Evolutionary conservation across 2,888 invertebrate species (phyloP).

Genomic region (Yponomeuta plumbellus): DNA sequence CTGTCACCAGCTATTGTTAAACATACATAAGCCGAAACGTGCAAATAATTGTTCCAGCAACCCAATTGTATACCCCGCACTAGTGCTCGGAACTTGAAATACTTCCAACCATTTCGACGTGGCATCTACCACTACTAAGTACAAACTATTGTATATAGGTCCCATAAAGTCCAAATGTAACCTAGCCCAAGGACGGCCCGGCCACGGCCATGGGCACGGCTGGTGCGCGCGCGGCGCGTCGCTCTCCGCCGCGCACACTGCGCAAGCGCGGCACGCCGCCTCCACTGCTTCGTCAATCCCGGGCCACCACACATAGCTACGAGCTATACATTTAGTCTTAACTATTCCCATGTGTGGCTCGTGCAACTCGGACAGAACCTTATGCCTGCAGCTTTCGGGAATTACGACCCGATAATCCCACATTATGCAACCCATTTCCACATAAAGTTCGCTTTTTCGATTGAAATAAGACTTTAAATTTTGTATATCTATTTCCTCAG

Average conservation of each 20-base stretch:
- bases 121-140: no score
- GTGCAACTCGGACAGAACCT: constrained; percentile 23
- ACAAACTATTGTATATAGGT: no score
- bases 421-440: constrained; percentile 18
- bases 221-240: no score
- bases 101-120: no score
- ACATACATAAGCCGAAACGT: constrained; percentile 23
- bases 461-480: constrained; percentile 15
- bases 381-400: constrained; percentile 16
- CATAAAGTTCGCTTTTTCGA: constrained; percentile 14
- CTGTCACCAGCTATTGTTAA: no score
- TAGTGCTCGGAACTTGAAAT: no score
- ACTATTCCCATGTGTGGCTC: no score
- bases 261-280: no score
- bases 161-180: not conserved
- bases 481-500: not conserved
- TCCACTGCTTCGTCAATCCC: no score
- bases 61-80: no score
- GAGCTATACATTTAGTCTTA: constrained; percentile 21
- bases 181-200: not conserved
- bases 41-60: constrained; percentile 19
- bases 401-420: constrained; percentile 17
- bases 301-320: no score
- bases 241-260: no score
- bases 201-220: not conserved